Evolutionary conservation across 2,888 invertebrate species (phyloP), one percentile per base, ranked within the genome.

Genomic region (Drosophila lacicola): DNA sequence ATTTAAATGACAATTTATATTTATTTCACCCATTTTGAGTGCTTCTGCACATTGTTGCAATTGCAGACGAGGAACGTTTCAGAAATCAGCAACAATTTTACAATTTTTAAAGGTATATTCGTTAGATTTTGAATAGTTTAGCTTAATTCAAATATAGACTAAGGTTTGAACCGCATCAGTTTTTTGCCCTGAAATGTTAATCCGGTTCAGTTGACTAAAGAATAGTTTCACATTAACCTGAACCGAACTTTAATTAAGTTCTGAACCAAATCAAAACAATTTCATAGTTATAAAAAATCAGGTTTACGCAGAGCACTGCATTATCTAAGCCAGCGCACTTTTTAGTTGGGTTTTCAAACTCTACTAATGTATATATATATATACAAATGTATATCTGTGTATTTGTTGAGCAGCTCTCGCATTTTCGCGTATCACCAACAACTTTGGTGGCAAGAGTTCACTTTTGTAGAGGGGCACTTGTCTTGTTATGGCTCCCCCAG

Each of bases 11-110:
- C 50, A 70, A 51, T 44, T 57, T 64, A 39, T 19, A 36, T 50
- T 69, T 67, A 74, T 78, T 80, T 80, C 64, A 73, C 65, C 56
- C 68, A 58, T 68, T 78, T 60, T 68, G 55, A 78, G 61, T 64
- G 75, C 55, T 54, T 72, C 75, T 57, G 3, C 78, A 62, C 56
- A 10, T 1, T 41, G 29, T 41, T 41, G 50, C 63, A 21, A 33
- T 67, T 11, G 17, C 13, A 17, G 9, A n/a, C 49, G 60, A 49
- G 69, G 37, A 39, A 1, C 0, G 25, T 14, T 49, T 17, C 0
- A 53, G 2, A n/a, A 33, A 6, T 5, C 25, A 8, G 9, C 11
- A 29, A 57, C 41, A 17, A 8, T 29, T 29, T 29, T 8, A 29
- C 0, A 25, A 5, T 25, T 0, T 8, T 29, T 29, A 0, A 25